Base-by-base conservation (phyloP, 2,113 vertebrate genomes). In the Ceratotherium simum region DNA sequence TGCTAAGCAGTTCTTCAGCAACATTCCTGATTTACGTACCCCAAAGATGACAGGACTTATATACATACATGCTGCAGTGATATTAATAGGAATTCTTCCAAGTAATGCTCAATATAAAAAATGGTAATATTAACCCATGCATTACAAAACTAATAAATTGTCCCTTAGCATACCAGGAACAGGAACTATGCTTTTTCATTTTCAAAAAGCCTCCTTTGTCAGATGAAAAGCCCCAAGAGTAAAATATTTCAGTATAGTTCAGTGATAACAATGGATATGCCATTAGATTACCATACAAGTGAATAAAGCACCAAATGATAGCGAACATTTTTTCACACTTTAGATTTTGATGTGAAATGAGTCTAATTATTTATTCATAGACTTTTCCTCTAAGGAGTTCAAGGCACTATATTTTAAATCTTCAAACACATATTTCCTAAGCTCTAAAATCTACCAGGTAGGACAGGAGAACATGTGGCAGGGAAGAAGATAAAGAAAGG, bases 331-430 rank as follows among this genome's bases (percentile, higher is more conserved):
- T 97, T 96, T 97, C 86, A 97, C 81, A 94, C 97, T 97, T 93
- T 96, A 95, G 95, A 98, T 98, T 97, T 96, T 97, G 96, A 98
- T 97, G 89, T 97, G 97, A 98, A 98, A 98, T 97, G 96, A 98
- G 97, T 98, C 97, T 98, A 98, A 98, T 98, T 98, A 98, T 98
- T 98, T 98, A 97, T 98, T 97, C 97, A 97, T 95, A 98, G 96
- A 96, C 97, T 96, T 97, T 97, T 92, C 82, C 97, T 97, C 97
- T 94, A 96, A 96, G 96, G 97, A 97, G 93, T 97, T 97, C 93
- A 94, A 94, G 97, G 94, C 72, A 96, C 89, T 96, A 58, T 82
- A 95, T 97, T 97, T 98, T 93, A 97, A 96, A 93, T 92, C 96
- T 97, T 98, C 96, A 97, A 96, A 97, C 67, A 84, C 72, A 5